These are phyloP conservation scores for Prunella fulvescens DNA, from an alignment of 2,113 vertebrate genomes.

Conservation along the genomic window DNA sequence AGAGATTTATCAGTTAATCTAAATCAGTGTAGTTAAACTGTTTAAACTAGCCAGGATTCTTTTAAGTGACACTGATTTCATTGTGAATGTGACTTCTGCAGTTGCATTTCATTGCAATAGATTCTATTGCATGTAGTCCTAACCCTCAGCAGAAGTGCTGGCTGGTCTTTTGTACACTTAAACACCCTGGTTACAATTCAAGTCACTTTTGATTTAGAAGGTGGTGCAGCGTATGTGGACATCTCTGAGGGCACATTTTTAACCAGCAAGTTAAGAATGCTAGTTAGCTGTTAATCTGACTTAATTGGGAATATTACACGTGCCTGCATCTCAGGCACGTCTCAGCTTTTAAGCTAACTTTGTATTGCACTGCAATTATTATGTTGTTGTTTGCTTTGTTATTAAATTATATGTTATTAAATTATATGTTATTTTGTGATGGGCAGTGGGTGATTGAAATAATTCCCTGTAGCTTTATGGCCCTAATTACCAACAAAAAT, in stretches of 20 bases:
- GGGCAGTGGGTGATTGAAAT: neutral
- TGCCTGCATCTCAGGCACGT: neutral
- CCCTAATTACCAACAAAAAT: neutral
- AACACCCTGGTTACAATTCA: neutral
- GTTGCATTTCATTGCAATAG: neutral
- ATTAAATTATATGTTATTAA: constrained; percentile 3
- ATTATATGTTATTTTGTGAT: neutral
- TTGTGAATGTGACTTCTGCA: neutral
- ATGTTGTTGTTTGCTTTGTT: neutral
- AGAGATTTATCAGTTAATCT: neutral
- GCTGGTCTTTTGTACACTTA: neutral
- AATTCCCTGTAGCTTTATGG: neutral
- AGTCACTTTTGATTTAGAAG: neutral
- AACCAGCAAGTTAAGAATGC: neutral
- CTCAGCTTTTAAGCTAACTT: neutral
- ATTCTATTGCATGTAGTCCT: neutral
- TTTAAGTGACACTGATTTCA: neutral
- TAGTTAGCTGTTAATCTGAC: neutral
- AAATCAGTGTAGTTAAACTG: neutral
- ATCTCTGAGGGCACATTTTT: neutral
- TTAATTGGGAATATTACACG: neutral
- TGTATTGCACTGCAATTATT: neutral
- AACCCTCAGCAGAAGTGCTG: neutral
- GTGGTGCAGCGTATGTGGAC: rapidly evolving
- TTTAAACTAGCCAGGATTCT: neutral